Evolutionary conservation across 2,797 vertebrate species (phyloP), one percentile per base, ranked within the genome.

Genomic region (Enteromius fasciolatus): DNA sequence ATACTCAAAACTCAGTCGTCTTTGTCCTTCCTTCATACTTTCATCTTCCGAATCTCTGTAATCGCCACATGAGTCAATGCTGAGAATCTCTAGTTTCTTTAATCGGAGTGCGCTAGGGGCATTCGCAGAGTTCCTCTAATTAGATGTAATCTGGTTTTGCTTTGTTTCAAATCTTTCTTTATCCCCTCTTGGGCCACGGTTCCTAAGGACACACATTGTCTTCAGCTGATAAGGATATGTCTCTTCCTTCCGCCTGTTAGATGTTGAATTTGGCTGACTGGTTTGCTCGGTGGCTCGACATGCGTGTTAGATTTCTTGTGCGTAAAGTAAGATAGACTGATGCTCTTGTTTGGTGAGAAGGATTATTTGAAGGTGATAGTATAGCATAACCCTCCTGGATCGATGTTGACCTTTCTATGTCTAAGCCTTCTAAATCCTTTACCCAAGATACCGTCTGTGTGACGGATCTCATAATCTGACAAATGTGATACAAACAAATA

Each of bases 101-200:
- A 46, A 79, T 81, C 68, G 17, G 46, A 18, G 59, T 83, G 39
- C 84, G 52, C 63, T 59, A 44, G 72, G 46, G 81, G 75, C 61
- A 72, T 83, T 78, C 48, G n/a, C 11, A 68, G 25, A 66, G 75
- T 68, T 85, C 46, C 59, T 48, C 84, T 83, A 85, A 83, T 82
- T 74, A 76, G 78, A 72, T 76, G 52, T 79, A 84, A 85, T 87
- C 69, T 79, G 82, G 39, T 82, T 83, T 81, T 57, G 52, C 46
- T 70, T 84, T 81, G 74, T 83, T 85, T 80, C 70, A 54, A 44
- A 66, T 72, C 41, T 69, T 33, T 52, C 63, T 70, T 68, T 76
- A 61, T 81, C 52, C 28, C 25, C 57, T 57, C 61, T 57, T 39
- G 59, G 20, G 46, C 59, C 46, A 59, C n/a, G 3, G 18, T 73